phyloP scores from a whole-genome alignment of 1,140 invertebrate species.

The Drosophila carrolli region DNA sequence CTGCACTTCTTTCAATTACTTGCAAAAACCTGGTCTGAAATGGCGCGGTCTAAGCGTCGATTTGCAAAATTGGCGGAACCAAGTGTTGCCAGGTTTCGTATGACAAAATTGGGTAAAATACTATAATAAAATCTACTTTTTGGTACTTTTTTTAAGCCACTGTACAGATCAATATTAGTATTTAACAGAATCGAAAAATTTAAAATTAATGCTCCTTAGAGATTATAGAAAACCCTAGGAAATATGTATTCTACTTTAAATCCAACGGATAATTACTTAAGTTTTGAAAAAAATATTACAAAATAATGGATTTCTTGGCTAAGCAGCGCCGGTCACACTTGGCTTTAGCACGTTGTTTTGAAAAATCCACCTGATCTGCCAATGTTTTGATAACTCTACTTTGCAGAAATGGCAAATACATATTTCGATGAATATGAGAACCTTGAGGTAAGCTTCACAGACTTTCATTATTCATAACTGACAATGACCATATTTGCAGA shows the following conservation, averaged over 20 bases:
- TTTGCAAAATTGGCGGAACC: neutral
- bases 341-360: constrained; percentile 35
- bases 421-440: constrained; percentile 78
- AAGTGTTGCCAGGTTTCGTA: neutral
- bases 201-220: too few relatives aligned
- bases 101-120: neutral
- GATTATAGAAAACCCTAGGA: too few relatives aligned
- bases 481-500: constrained; percentile 84
- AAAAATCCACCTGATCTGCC: constrained; percentile 12
- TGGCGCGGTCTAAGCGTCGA: constrained; percentile 6
- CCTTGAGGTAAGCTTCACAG: constrained; percentile 49
- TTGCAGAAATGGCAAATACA: constrained; percentile 30
- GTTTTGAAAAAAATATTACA: too few relatives aligned
- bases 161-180: too few relatives aligned
- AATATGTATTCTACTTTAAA: too few relatives aligned
- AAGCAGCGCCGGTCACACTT: neutral
- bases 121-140: neutral
- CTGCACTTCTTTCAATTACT: neutral
- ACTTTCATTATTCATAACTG: too few relatives aligned
- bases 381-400: constrained; percentile 20
- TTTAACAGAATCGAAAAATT: too few relatives aligned
- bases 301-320: too few relatives aligned
- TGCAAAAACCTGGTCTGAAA: neutral
- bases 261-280: too few relatives aligned
- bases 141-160: too few relatives aligned